phyloP scores from a whole-genome alignment of 1,140 invertebrate genomes.

The Choristoneura fumiferana region DNA sequence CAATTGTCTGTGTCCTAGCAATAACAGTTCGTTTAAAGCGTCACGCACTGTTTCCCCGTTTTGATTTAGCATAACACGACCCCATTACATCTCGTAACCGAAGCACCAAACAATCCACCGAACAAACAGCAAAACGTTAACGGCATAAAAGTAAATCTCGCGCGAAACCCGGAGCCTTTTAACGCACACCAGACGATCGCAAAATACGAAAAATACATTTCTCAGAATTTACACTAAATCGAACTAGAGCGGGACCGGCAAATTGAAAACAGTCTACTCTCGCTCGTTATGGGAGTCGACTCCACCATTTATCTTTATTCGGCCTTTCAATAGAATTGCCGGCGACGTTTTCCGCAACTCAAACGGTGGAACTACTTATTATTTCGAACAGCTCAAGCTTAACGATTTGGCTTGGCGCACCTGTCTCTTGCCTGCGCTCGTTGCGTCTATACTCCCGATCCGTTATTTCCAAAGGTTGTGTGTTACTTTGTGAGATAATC shows the following conservation, averaged over 20 bases:
- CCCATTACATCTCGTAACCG: slow-evolving; percentile 5
- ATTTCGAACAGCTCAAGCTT: slow-evolving; percentile 67
- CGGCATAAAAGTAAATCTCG: slow-evolving; percentile 22
- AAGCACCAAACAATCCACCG: neutral
- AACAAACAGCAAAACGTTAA: slow-evolving; percentile 15
- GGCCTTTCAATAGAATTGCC: slow-evolving; percentile 72
- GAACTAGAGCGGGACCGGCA: slow-evolving; percentile 49
- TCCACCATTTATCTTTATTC: slow-evolving; percentile 74
- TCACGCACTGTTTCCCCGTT: neutral
- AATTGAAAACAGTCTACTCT: slow-evolving; percentile 73
- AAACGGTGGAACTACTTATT: slow-evolving; percentile 47
- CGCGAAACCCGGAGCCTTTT: neutral
- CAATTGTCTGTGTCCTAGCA: neutral
- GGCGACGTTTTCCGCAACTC: slow-evolving; percentile 69
- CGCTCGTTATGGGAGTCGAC: slow-evolving; percentile 66
- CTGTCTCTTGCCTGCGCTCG: slow-evolving; percentile 37
- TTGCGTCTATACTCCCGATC: neutral
- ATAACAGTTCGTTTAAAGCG: slow-evolving; percentile 6
- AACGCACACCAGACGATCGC: slow-evolving; percentile 20
- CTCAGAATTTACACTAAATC: slow-evolving; percentile 63
- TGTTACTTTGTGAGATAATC: neutral
- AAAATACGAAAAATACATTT: slow-evolving; percentile 48
- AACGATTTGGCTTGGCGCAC: slow-evolving; percentile 65
- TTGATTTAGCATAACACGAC: neutral
- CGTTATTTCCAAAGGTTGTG: neutral